phyloP scores from a whole-genome alignment of 92 coral and sea anemone genomes.

The Epizoanthus ramosus region DNA sequence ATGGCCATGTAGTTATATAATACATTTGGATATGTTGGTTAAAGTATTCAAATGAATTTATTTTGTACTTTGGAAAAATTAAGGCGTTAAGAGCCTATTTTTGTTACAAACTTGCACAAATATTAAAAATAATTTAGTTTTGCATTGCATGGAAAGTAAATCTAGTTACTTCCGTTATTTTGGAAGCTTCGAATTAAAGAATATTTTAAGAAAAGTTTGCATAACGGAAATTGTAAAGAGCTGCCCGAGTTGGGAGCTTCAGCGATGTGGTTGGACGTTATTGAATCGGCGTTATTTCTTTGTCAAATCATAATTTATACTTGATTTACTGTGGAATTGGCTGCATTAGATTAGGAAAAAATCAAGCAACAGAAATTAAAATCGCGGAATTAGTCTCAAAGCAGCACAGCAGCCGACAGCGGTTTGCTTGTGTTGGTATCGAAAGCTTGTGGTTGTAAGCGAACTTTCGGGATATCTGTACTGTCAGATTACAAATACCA shows the following conservation, averaged over 20 bases:
- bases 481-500: not conserved
- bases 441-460: not conserved
- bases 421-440: too few relatives aligned
- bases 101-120: slow-evolving; percentile 36
- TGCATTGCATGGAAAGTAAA: slow-evolving; percentile 19
- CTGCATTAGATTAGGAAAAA: not conserved
- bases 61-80: slow-evolving; percentile 29
- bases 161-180: slow-evolving; percentile 13
- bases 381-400: too few relatives aligned
- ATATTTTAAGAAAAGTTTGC: slow-evolving; percentile 2
- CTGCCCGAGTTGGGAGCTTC: not conserved
- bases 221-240: not conserved
- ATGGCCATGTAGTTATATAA: slow-evolving; percentile 13
- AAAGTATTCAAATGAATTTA: slow-evolving; percentile 41
- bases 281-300: not conserved
- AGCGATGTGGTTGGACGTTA: not conserved
- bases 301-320: not conserved
- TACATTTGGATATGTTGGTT: slow-evolving; percentile 36
- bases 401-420: too few relatives aligned
- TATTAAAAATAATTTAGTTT: slow-evolving; percentile 18
- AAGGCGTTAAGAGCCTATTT: slow-evolving; percentile 41
- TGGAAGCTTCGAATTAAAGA: slow-evolving; percentile 22
- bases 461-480: not conserved
- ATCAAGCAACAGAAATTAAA: not conserved
- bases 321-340: not conserved